Percentiles rank a stretch among this genome's conserved stretches.
These are phyloP conservation scores for Rhinolophus sinicus DNA, from an alignment of 2,113 vertebrate genomes.

Conservation along the genomic window DNA sequence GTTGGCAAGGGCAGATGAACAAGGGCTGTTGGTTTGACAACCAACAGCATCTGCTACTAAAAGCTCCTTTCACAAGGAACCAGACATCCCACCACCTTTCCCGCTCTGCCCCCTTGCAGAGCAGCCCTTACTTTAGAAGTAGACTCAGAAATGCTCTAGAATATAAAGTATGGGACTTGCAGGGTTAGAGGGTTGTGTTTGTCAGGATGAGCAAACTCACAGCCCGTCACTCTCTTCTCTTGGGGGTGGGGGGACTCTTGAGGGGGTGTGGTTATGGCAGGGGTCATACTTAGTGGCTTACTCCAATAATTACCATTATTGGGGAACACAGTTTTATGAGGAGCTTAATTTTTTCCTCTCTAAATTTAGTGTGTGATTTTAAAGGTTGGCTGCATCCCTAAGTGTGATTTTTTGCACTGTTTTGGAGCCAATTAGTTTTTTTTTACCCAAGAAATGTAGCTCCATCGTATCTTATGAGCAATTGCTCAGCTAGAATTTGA, in stretches of 20 bases:
- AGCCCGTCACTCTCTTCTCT: background rate
- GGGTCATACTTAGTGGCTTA: background rate
- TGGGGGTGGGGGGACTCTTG: no score
- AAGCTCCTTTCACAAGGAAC: background rate
- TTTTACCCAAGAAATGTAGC: background rate
- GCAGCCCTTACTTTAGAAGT: background rate
- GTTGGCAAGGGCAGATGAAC: background rate
- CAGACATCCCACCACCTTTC: background rate
- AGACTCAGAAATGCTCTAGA: background rate
- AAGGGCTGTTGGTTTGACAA: background rate
- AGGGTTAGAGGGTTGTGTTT: background rate
- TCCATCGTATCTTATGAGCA: background rate
- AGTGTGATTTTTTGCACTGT: constrained; percentile 1
- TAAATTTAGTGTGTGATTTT: constrained; percentile 19
- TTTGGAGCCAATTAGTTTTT: background rate
- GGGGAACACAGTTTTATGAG: background rate
- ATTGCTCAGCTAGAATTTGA: background rate
- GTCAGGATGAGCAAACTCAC: background rate
- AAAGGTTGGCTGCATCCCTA: background rate
- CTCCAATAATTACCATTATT: background rate
- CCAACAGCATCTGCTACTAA: background rate
- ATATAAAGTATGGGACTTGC: background rate
- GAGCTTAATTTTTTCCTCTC: background rate
- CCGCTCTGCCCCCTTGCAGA: background rate
- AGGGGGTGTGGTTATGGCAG: background rate